A percentile compares a stretch with the other conserved stretches of the same genome.
These are phyloP conservation scores for Uria lomvia DNA, from an alignment of 2,113 vertebrate species.

Conservation along the genomic window DNA sequence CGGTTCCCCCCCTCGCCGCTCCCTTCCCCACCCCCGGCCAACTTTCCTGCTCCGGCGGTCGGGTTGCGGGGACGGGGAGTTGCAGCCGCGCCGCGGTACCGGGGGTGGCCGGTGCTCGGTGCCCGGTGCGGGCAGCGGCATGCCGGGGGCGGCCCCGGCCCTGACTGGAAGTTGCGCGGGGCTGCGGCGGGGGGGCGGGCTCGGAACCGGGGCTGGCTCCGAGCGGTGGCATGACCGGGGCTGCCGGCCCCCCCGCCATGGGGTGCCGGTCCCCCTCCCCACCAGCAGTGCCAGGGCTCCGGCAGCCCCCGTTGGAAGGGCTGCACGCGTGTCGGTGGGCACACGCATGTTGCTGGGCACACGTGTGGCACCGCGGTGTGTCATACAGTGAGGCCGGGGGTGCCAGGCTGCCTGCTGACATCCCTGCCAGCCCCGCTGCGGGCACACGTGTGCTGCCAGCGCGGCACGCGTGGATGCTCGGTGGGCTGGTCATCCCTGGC, in stretches of 20 bases:
- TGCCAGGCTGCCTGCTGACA: not conserved
- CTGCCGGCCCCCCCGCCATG: not conserved
- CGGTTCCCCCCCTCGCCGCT: not conserved
- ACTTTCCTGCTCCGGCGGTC: conserved; percentile 2
- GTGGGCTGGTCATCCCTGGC: not conserved
- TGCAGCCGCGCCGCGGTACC: not conserved
- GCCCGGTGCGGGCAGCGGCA: not conserved
- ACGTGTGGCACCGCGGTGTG: not conserved
- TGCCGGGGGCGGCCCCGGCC: not conserved
- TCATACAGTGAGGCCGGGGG: not conserved
- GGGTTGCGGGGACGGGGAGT: not conserved
- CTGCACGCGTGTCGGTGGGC: not conserved
- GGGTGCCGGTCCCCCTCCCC: not conserved
- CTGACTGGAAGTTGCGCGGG: conserved; percentile 20
- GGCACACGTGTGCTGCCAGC: not conserved
- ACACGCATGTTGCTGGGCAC: not conserved
- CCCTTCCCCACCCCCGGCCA: not conserved
- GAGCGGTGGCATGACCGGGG: not conserved
- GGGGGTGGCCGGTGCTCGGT: not conserved
- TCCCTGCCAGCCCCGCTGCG: not conserved
- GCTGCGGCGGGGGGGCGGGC: not conserved
- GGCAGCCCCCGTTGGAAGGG: not conserved
- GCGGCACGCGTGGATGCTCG: not conserved
- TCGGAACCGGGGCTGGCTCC: not conserved
- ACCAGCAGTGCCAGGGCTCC: not conserved